Base-by-base conservation (phyloP, 2,888 invertebrate species). In the Meliscaeva auricollis region DNA sequence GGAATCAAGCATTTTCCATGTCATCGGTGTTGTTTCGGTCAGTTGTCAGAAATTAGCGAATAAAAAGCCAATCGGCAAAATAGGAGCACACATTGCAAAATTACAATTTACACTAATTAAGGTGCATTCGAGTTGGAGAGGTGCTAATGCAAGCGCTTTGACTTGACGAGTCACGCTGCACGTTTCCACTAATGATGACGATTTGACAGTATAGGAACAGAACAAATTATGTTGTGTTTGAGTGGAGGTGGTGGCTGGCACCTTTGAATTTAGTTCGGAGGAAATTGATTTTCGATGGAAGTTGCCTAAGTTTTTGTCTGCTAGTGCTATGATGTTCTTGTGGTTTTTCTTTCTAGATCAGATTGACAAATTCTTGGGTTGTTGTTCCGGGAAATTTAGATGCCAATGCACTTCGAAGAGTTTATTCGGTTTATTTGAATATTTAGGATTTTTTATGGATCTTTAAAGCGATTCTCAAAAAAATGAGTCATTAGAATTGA, bases 211-310 rank as follows among this genome's bases (percentile, higher is more conserved):
- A 72, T 69, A 58, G n/a, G n/a, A n/a, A n/a, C n/a, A n/a, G n/a
- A 54, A 44, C 30, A 41, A 50, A 38, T 11, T 30, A 17, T 46
- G 11, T 30, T 6, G 41, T n/a, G 32, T 46, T 46, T 1, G 7
- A 32, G 64, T 58, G 46, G 48, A 48, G 56, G 11, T 66, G 56
- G 46, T 46, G 46, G 46, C 20, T 3, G 32, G 35, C 3, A 66
- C 26, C 32, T 54, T 8, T 54, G 54, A 26, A 17, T 8, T 38
- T 41, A 58, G 20, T 83, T 83, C 83, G 26, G 20, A 30, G 15
- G 83, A 83, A 83, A 83, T 83, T 74, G 83, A 83, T 83, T 83
- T 83, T 83, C 83, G n/a, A 44, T 46, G 50, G 78, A 83, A 83
- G 77, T 82, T 79, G 20, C 32, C 54, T 13, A 46, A 64, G 62